Evolutionary conservation across 2,113 vertebrate genomes (phyloP).

Genomic region (Cephalopholis sonnerati): DNA sequence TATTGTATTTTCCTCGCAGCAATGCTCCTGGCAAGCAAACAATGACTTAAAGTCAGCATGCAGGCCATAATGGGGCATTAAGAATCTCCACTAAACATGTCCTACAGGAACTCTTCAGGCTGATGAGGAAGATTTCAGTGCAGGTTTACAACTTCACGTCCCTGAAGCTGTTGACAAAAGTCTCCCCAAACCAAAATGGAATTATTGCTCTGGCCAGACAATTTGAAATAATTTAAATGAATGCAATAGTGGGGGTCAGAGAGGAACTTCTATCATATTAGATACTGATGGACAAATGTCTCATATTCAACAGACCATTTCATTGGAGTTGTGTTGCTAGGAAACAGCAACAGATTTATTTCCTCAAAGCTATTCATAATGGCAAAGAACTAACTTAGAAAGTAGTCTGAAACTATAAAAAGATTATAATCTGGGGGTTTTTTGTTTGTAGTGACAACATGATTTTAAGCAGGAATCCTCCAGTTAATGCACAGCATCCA

Average conservation of each 20-base stretch:
- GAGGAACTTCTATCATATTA: conserved; percentile 4
- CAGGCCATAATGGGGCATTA: neutral
- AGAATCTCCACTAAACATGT: neutral
- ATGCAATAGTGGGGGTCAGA: conserved; percentile 12
- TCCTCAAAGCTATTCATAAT: neutral
- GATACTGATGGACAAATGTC: neutral
- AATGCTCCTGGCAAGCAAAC: neutral
- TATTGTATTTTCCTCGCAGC: neutral
- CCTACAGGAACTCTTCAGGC: neutral
- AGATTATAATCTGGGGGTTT: neutral
- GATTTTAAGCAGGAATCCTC: neutral
- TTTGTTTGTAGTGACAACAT: neutral
- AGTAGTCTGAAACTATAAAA: neutral
- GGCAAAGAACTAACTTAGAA: neutral
- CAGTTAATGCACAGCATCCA: neutral
- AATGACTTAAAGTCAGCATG: neutral
- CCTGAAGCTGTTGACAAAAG: neutral
- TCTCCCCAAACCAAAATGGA: neutral
- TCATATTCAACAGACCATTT: conserved; percentile 23
- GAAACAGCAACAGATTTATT: conserved; percentile 1
- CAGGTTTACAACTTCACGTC: neutral
- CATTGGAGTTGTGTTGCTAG: conserved; percentile 24
- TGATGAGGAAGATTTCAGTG: neutral
- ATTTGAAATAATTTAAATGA: neutral
- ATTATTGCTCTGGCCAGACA: neutral